These are phyloP conservation scores for Campylorhamphus procurvoides DNA, from an alignment of 2,113 vertebrate species.

Conservation along the genomic window DNA sequence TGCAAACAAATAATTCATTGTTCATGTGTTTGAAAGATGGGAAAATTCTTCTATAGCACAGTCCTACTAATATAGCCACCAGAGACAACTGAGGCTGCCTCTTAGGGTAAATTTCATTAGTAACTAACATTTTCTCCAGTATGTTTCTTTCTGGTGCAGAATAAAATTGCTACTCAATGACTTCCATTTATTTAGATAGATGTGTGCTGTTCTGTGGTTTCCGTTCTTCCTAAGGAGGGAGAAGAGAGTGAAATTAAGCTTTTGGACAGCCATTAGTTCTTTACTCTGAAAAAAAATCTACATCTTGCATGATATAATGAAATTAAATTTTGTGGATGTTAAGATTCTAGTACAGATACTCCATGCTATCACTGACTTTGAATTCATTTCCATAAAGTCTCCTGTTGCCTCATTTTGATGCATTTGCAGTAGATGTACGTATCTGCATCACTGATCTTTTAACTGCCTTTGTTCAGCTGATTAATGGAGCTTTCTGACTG, in stretches of 20 bases:
- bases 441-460: slow-evolving; percentile 68
- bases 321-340: slow-evolving; percentile 17
- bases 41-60: not conserved
- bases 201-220: not conserved
- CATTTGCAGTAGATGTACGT: slow-evolving; percentile 58
- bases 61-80: not conserved
- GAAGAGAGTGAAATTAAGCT: not conserved
- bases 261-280: not conserved
- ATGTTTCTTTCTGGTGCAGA: not conserved
- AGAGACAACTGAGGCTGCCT: not conserved
- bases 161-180: not conserved
- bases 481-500: slow-evolving; percentile 70
- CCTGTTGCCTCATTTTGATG: slow-evolving; percentile 69
- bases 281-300: not conserved
- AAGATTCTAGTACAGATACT: not conserved
- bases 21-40: not conserved
- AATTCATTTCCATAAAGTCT: slow-evolving; percentile 60
- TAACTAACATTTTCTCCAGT: not conserved
- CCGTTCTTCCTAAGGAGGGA: not conserved
- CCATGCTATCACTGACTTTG: not conserved
- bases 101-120: slow-evolving; percentile 18
- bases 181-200: slow-evolving; percentile 3
- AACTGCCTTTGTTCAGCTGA: slow-evolving; percentile 87
- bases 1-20: not conserved
- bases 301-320: not conserved